phyloP scores from a whole-genome alignment of 2,113 vertebrate species.

The Sporophila hypoxantha region DNA sequence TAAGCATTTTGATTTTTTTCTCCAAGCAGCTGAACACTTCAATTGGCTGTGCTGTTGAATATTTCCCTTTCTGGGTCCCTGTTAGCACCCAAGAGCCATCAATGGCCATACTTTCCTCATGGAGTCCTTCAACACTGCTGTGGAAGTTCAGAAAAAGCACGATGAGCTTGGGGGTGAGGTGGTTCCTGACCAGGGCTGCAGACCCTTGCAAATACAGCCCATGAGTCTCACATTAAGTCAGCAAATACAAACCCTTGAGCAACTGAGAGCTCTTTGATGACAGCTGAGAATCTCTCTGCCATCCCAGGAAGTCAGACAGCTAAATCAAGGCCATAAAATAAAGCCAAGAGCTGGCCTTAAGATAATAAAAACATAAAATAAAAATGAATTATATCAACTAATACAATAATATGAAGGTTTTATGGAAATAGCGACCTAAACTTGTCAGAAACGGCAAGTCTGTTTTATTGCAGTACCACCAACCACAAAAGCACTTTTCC shows the following conservation, averaged over 20 bases:
- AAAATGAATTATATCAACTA: not conserved
- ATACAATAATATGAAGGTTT: not conserved
- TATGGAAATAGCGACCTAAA: not conserved
- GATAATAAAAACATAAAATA: not conserved
- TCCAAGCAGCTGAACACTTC: not conserved
- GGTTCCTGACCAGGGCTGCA: not conserved
- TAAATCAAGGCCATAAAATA: not conserved
- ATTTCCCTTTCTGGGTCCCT: not conserved
- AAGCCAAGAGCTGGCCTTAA: not conserved
- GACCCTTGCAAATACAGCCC: not conserved
- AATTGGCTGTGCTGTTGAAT: not conserved
- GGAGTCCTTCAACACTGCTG: not conserved
- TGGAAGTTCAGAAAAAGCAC: not conserved
- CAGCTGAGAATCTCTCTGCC: not conserved
- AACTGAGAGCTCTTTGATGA: not conserved
- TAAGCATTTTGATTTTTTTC: not conserved
- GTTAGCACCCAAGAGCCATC: accelerated
- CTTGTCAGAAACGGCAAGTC: not conserved
- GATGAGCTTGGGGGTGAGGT: not conserved
- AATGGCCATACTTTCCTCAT: not conserved
- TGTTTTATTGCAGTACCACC: not conserved
- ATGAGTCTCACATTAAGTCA: not conserved
- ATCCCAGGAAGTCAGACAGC: not conserved
- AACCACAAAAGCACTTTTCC: not conserved
- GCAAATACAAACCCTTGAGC: not conserved